phyloP scores from a whole-genome alignment of 2,888 invertebrate genomes.

The Drosophila birchii region DNA sequence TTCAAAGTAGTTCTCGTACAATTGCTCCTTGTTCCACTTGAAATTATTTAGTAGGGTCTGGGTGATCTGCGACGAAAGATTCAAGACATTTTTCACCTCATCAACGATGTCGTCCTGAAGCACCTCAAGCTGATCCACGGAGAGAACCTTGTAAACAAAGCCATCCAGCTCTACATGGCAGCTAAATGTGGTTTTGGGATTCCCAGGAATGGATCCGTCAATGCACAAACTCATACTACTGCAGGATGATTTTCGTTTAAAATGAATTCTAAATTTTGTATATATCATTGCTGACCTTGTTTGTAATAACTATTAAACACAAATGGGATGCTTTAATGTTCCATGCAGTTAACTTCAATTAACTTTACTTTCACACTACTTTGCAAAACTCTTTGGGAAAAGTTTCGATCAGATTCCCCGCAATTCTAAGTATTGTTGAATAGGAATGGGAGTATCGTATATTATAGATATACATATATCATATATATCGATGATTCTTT shows the following conservation, averaged over 20 bases:
- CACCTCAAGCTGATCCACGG: constrained; percentile 97
- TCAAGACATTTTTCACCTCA: constrained; percentile 97
- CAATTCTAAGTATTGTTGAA: neutral
- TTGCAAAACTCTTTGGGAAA: neutral
- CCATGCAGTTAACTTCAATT: neutral
- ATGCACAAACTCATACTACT: neutral
- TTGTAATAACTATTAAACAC: neutral
- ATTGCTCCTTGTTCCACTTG: constrained; percentile 99
- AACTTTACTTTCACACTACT: neutral
- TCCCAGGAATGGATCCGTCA: neutral
- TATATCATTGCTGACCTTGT: neutral
- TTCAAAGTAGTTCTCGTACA: constrained; percentile 98
- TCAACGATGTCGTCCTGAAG: constrained; percentile 98
- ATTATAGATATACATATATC: too few species aligned
- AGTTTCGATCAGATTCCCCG: too few species aligned
- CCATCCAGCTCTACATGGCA: constrained; percentile 91
- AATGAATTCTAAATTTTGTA: neutral
- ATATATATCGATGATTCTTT: neutral
- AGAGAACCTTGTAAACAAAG: constrained; percentile 96
- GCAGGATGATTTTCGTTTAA: neutral
- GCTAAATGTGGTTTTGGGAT: neutral
- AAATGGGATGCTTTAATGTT: neutral
- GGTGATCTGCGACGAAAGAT: constrained; percentile 95
- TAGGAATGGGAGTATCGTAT: neutral
- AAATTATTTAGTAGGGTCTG: constrained; percentile 98